Percentiles rank a stretch among this genome's conserved stretches.
Conservation (phyloP, 2,797 vertebrate species). For the Smutsia temminckii region DNA sequence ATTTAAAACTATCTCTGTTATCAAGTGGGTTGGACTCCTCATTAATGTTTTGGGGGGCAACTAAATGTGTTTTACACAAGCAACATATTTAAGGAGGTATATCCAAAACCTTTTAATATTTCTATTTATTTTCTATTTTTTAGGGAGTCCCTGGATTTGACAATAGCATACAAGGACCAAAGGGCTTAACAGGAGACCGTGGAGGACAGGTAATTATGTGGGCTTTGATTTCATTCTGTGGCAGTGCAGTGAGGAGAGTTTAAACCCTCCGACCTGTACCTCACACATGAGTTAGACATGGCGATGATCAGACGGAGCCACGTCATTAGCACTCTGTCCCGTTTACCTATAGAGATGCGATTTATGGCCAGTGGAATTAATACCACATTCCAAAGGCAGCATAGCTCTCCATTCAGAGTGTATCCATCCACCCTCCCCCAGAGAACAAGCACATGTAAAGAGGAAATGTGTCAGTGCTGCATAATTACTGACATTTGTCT, state of each 20-base stretch:
- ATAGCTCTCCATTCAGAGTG: not conserved
- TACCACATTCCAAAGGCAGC: not conserved
- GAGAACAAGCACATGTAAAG: not conserved
- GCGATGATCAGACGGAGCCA: not conserved
- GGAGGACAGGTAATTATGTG: constrained; percentile 74
- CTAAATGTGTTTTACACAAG: not conserved
- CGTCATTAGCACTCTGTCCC: not conserved
- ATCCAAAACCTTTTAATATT: constrained; percentile 8
- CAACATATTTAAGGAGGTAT: not conserved
- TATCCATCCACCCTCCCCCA: not conserved
- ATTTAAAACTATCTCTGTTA: not conserved
- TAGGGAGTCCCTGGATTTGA: constrained; percentile 76
- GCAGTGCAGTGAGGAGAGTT: not conserved
- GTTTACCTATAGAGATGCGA: not conserved
- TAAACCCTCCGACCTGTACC: not conserved
- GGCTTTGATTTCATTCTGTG: not conserved
- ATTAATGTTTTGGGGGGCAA: not conserved
- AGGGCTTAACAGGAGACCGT: constrained; percentile 72
- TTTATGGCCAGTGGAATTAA: not conserved
- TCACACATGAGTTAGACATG: not conserved
- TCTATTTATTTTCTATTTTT: constrained; percentile 9
- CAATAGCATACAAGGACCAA: constrained; percentile 66
- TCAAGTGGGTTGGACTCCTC: not conserved
- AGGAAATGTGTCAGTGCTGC: not conserved
- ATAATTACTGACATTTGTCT: not conserved